Conservation (phyloP, 1,140 invertebrate genomes). For the Eurosta solidaginis region DNA sequence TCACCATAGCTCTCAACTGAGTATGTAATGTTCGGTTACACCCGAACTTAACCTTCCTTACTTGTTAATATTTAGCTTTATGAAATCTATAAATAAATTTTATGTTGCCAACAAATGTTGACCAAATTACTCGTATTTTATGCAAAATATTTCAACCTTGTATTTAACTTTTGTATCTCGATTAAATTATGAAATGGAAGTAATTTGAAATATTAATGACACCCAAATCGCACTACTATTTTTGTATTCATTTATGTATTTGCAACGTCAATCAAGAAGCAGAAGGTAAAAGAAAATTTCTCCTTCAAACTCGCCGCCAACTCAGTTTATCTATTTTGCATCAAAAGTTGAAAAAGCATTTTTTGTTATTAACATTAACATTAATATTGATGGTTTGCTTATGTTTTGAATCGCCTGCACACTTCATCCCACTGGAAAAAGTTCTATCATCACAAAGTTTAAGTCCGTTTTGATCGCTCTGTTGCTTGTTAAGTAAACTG, state of each 20-base stretch:
- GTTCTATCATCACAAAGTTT: neutral
- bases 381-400: neutral
- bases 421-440: neutral
- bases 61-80: no score
- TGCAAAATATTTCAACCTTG: neutral
- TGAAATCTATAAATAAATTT: no score
- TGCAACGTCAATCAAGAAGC: neutral
- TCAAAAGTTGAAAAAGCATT: neutral
- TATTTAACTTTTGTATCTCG: neutral
- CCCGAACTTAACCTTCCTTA: no score
- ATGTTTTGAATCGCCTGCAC: neutral
- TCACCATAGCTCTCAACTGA: no score
- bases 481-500: neutral
- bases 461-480: neutral
- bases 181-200: neutral
- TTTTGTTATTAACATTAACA: neutral
- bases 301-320: neutral
- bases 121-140: neutral
- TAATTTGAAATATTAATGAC: conserved; percentile 2
- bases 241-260: neutral
- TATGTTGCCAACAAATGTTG: neutral
- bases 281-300: neutral
- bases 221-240: neutral
- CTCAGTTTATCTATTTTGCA: neutral
- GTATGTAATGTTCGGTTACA: no score